Conservation (phyloP, 2,797 vertebrate species). For the Naso thynnoides region DNA sequence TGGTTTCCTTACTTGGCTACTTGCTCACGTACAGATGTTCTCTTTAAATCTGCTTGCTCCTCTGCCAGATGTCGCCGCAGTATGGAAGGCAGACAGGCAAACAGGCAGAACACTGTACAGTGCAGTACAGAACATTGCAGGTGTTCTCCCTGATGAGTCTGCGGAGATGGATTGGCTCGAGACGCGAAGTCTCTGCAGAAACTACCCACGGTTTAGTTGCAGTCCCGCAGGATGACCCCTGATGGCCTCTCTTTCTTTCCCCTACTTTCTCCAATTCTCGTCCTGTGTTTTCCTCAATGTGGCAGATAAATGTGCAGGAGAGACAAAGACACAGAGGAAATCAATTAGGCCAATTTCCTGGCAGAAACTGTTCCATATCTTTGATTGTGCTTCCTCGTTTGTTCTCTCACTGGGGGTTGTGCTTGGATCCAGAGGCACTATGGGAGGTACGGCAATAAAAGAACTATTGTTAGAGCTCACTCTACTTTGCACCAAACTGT, state of each 20-base stretch:
- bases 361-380: constrained; percentile 57
- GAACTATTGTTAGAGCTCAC: constrained; percentile 47
- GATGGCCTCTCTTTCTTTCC: constrained; percentile 44
- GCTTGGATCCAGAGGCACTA: constrained; percentile 58
- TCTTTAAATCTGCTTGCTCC: constrained; percentile 61
- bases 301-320: constrained; percentile 43
- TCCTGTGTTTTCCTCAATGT: constrained; percentile 31
- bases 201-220: constrained; percentile 40
- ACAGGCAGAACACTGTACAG: constrained; percentile 38
- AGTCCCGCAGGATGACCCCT: constrained; percentile 56
- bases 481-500: constrained; percentile 31
- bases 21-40: constrained; percentile 75
- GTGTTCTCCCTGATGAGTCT: constrained; percentile 71
- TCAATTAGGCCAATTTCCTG: constrained; percentile 71
- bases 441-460: constrained; percentile 54
- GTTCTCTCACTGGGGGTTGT: constrained; percentile 57
- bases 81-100: constrained; percentile 43
- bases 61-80: constrained; percentile 76
- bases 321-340: constrained; percentile 74
- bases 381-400: constrained; percentile 66
- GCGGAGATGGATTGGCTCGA: constrained; percentile 55
- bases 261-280: constrained; percentile 14
- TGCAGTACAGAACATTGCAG: constrained; percentile 56
- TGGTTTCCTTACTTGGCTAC: constrained; percentile 70
- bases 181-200: constrained; percentile 47